phyloP scores from a whole-genome alignment of 64 coral and sea anemone species.

The Stichodactyla helianthus region DNA sequence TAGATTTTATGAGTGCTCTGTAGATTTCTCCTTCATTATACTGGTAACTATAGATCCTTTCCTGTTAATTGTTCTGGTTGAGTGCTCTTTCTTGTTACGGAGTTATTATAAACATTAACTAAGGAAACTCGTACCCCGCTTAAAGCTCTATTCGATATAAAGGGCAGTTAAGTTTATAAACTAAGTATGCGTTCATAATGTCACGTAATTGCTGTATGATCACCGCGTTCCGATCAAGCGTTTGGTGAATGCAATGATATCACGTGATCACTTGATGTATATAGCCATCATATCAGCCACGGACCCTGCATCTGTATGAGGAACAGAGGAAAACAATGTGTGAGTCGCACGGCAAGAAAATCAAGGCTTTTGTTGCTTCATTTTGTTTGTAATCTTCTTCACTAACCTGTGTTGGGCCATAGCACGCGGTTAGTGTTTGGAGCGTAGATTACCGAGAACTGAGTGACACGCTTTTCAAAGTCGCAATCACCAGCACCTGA shows the following conservation, averaged over 20 bases:
- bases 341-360: not conserved
- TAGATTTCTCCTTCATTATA: too few species aligned
- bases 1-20: too few species aligned
- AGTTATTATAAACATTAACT: too few species aligned
- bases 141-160: too few species aligned
- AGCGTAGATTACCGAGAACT: not conserved
- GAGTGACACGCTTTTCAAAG: not conserved
- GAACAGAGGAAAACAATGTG: not conserved
- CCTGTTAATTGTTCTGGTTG: too few species aligned
- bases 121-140: too few species aligned
- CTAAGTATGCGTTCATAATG: too few species aligned
- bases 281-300: not conserved
- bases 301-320: not conserved
- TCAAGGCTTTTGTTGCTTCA: not conserved
- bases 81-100: too few species aligned
- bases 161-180: too few species aligned
- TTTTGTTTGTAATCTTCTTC: not conserved
- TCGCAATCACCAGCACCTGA: not conserved
- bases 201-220: too few species aligned
- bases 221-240: too few species aligned
- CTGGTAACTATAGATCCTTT: too few species aligned
- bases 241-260: not conserved
- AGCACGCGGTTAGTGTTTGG: not conserved
- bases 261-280: not conserved
- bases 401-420: not conserved